Evolutionary conservation across 2,888 invertebrate genomes (phyloP), one percentile per base, ranked within the genome.

Genomic region (Leuctra nigra): DNA sequence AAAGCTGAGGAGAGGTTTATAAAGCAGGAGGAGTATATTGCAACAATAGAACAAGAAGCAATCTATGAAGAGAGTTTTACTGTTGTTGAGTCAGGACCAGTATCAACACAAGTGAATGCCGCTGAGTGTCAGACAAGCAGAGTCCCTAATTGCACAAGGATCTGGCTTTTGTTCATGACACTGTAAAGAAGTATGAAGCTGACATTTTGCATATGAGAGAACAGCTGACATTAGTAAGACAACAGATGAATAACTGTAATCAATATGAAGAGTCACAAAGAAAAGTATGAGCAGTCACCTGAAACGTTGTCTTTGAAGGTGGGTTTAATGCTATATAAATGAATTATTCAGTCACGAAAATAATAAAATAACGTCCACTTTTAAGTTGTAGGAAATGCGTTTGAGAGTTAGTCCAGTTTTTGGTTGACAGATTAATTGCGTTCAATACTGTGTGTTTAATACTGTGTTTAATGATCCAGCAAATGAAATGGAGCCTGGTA

Each of bases 401-500:
- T n/a, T n/a, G n/a, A n/a, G n/a, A n/a, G n/a, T n/a, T n/a, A n/a
- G n/a, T n/a, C n/a, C n/a, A n/a, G n/a, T n/a, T n/a, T n/a, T n/a
- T n/a, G n/a, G n/a, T n/a, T n/a, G n/a, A n/a, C n/a, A n/a, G n/a
- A n/a, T n/a, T n/a, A n/a, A n/a, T n/a, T n/a, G n/a, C n/a, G n/a
- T n/a, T n/a, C n/a, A n/a, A n/a, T n/a, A n/a, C n/a, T n/a, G n/a
- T n/a, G n/a, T n/a, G n/a, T n/a, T n/a, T n/a, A n/a, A n/a, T n/a
- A n/a, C n/a, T n/a, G n/a, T n/a, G n/a, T n/a, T n/a, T n/a, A n/a
- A n/a, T 35, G 55, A 23, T 47, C 58, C 7, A 46, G 39, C 7
- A 77, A 64, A 74, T 65, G 66, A 79, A 75, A 63, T 66, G 76
- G 20, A 77, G 73, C 23, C 20, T 22, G 33, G 50, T 16, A 20